phyloP scores from a whole-genome alignment of 92 coral and sea anemone species.

The Porites cylindrica region DNA sequence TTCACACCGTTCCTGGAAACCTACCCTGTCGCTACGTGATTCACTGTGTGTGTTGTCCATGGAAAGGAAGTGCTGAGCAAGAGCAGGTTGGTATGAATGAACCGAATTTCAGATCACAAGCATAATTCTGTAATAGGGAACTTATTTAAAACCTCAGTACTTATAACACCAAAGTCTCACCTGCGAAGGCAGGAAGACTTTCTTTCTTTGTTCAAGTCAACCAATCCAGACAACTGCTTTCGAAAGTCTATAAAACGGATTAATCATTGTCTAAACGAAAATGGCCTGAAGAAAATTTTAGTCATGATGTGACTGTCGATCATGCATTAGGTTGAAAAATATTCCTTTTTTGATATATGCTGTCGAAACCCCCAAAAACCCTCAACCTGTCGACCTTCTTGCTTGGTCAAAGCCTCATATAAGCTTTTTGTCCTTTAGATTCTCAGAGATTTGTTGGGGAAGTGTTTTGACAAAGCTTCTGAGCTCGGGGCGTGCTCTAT shows the following conservation, averaged over 20 bases:
- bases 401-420: background rate
- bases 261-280: too few species aligned
- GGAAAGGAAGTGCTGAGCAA: conserved; percentile 53
- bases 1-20: conserved; percentile 65
- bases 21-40: conserved; percentile 63
- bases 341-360: background rate
- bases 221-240: too few species aligned
- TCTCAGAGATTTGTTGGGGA: conserved; percentile 40
- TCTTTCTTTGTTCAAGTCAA: background rate
- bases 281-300: too few species aligned
- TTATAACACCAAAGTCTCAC: too few species aligned
- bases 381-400: background rate
- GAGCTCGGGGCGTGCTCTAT: conserved; percentile 38
- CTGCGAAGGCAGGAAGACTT: too few species aligned
- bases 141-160: too few species aligned
- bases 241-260: too few species aligned
- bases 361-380: background rate
- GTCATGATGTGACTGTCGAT: too few species aligned
- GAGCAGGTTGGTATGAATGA: background rate
- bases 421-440: conserved; percentile 1
- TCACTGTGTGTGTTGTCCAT: conserved; percentile 70
- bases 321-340: too few species aligned
- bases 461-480: conserved; percentile 51
- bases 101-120: too few species aligned
- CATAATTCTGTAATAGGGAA: too few species aligned